Percentiles rank a stretch among this genome's conserved stretches.
Evolutionary conservation across 2,888 invertebrate genomes (phyloP).

Genomic region (Habroteleia sp.): DNA sequence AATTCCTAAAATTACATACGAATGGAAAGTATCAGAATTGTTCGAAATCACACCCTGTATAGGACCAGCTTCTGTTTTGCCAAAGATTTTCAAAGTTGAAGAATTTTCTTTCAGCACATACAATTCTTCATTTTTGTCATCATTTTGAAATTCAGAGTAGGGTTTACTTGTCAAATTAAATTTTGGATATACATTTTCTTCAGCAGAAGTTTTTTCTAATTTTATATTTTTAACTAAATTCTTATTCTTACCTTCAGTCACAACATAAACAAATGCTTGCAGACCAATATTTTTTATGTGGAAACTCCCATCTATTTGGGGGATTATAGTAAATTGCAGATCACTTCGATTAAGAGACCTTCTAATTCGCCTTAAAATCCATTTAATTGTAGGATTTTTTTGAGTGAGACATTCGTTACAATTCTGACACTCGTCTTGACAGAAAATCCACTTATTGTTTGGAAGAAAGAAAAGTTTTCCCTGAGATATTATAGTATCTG

Average conservation of each 20-base stretch:
- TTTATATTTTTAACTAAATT: not conserved
- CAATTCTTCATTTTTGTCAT: slow-evolving; percentile 1
- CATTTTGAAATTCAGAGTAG: not conserved
- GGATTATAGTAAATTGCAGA: slow-evolving; percentile 71
- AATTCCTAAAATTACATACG: slow-evolving; percentile 71
- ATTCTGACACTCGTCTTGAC: slow-evolving; percentile 41
- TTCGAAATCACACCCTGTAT: slow-evolving; percentile 11
- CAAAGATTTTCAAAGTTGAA: not conserved
- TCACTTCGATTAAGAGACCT: slow-evolving; percentile 64
- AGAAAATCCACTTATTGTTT: slow-evolving; percentile 66
- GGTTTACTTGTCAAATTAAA: not conserved
- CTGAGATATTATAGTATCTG: slow-evolving; percentile 67
- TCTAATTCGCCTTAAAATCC: slow-evolving; percentile 31
- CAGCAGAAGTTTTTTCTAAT: not conserved
- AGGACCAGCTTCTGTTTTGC: not conserved
- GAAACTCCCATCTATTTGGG: slow-evolving; percentile 67
- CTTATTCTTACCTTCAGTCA: slow-evolving; percentile 16
- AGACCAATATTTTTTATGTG: slow-evolving; percentile 64
- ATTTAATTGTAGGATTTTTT: slow-evolving; percentile 20
- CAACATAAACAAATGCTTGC: slow-evolving; percentile 68
- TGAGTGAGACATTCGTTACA: slow-evolving; percentile 35
- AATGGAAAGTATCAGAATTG: slow-evolving; percentile 26
- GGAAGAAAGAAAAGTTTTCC: slow-evolving; percentile 70
- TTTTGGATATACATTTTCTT: too few relatives aligned
- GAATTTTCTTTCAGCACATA: not conserved